Conservation (phyloP, 2,113 vertebrate species). For the Antennarius striatus region DNA sequence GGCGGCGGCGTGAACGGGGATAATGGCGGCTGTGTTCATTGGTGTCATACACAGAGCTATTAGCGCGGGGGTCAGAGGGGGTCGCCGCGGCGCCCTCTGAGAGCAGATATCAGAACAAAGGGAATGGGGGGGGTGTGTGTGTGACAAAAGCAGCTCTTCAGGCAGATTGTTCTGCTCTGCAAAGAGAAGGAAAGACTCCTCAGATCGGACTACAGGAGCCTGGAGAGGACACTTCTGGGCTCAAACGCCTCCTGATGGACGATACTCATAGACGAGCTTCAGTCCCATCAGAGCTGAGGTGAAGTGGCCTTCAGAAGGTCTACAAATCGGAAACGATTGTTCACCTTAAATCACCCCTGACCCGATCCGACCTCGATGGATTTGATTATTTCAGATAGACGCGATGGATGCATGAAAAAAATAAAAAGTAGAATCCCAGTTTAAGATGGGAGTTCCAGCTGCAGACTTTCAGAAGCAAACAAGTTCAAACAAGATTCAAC, state of each 20-base stretch:
- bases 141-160: slow-evolving; percentile 69
- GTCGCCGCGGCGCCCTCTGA: slow-evolving; percentile 44
- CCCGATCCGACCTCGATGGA: too few species aligned
- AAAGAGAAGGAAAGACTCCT: slow-evolving; percentile 25
- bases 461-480: too few species aligned
- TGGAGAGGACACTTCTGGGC: background rate
- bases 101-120: slow-evolving; percentile 73
- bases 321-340: too few species aligned
- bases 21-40: slow-evolving; percentile 76
- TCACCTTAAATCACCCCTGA: too few species aligned
- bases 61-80: slow-evolving; percentile 63
- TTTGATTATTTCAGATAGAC: too few species aligned
- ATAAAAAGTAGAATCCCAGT: too few species aligned
- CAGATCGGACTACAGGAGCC: slow-evolving; percentile 3
- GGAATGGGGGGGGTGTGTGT: slow-evolving; percentile 52
- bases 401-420: too few species aligned
- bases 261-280: background rate
- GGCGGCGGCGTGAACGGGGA: slow-evolving; percentile 21
- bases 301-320: too few species aligned
- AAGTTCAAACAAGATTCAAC: too few species aligned
- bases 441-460: too few species aligned
- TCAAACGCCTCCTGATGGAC: background rate
- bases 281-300: background rate
- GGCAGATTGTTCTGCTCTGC: slow-evolving; percentile 20
- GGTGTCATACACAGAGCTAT: slow-evolving; percentile 75